A percentile compares a stretch with the other conserved stretches of the same genome.
phyloP scores from a whole-genome alignment of 2,113 vertebrate genomes.

The Dolichallabes microphthalmus region DNA sequence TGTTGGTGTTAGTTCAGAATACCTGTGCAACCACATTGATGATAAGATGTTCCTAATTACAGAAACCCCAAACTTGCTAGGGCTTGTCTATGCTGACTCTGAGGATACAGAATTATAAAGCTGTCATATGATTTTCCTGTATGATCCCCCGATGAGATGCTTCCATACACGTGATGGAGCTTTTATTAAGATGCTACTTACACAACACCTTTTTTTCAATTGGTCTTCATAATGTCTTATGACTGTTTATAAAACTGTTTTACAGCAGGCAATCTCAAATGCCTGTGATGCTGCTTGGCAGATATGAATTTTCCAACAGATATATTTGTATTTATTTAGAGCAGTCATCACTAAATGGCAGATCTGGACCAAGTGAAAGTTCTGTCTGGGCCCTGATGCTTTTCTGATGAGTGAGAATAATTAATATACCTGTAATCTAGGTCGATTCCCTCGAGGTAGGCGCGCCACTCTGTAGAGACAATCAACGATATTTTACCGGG shows the following conservation, averaged over 20 bases:
- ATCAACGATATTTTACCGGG: too few species aligned
- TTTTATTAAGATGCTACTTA: slow-evolving; percentile 6
- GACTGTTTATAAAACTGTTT: not conserved
- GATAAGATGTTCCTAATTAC: not conserved
- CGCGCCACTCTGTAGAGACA: too few species aligned
- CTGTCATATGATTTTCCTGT: slow-evolving; percentile 12
- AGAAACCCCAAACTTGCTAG: slow-evolving; percentile 7
- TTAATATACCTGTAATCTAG: too few species aligned
- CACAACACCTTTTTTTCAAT: not conserved
- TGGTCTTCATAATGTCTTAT: not conserved
- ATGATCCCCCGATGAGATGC: not conserved
- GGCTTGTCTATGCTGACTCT: not conserved
- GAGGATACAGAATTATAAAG: not conserved
- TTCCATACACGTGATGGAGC: slow-evolving; percentile 16
- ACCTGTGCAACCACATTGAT: not conserved
- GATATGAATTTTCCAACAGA: not conserved
- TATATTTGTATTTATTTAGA: not conserved
- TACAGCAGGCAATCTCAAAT: not conserved
- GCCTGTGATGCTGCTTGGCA: not conserved
- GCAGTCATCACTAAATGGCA: too few species aligned
- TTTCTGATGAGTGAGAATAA: too few species aligned
- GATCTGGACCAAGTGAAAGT: too few species aligned
- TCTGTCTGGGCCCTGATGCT: too few species aligned
- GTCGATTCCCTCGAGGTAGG: too few species aligned
- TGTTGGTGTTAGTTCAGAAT: not conserved